Evolutionary conservation across 1,140 invertebrate species (phyloP).

Genomic region (Drosophila takahashii): DNA sequence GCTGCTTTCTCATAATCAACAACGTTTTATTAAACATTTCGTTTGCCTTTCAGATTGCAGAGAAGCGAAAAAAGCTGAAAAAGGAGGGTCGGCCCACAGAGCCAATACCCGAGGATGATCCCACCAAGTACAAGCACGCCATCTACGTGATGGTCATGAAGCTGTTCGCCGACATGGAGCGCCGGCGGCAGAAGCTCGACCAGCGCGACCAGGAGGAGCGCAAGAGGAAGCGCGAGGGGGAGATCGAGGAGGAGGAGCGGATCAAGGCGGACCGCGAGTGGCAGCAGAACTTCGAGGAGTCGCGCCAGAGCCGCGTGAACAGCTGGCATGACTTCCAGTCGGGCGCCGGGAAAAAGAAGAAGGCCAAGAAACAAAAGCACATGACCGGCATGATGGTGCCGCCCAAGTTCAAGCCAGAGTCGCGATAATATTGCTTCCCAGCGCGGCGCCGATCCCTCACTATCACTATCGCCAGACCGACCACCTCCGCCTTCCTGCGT

Average conservation of each 20-base stretch:
- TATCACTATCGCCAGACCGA: background rate
- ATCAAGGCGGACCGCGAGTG: constrained; percentile 96
- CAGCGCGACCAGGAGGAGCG: constrained; percentile 96
- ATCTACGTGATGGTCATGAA: constrained; percentile 99
- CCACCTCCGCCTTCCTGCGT: constrained; percentile 19
- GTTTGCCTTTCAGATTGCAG: constrained; percentile 89
- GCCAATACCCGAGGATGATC: constrained; percentile 97
- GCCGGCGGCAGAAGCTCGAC: constrained; percentile 93
- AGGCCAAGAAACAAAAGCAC: constrained; percentile 91
- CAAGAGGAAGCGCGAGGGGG: constrained; percentile 97
- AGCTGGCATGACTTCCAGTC: constrained; percentile 98
- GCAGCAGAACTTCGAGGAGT: constrained; percentile 99
- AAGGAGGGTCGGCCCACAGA: constrained; percentile 93
- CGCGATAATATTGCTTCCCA: constrained; percentile 88
- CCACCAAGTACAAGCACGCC: constrained; percentile 95
- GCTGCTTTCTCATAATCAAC: background rate
- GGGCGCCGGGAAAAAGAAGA: constrained; percentile 88
- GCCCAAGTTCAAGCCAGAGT: constrained; percentile 98
- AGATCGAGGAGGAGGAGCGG: constrained; percentile 96
- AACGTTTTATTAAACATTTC: background rate
- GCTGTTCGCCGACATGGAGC: constrained; percentile 98
- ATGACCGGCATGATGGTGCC: constrained; percentile 90
- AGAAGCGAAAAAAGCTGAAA: constrained; percentile 97
- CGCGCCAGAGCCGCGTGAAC: constrained; percentile 95
- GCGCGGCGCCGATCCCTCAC: constrained; percentile 7